Percentiles rank a stretch among this genome's conserved stretches.
These are phyloP conservation scores for Radopholus similis DNA, from an alignment of 1,140 invertebrate species.

Conservation along the genomic window DNA sequence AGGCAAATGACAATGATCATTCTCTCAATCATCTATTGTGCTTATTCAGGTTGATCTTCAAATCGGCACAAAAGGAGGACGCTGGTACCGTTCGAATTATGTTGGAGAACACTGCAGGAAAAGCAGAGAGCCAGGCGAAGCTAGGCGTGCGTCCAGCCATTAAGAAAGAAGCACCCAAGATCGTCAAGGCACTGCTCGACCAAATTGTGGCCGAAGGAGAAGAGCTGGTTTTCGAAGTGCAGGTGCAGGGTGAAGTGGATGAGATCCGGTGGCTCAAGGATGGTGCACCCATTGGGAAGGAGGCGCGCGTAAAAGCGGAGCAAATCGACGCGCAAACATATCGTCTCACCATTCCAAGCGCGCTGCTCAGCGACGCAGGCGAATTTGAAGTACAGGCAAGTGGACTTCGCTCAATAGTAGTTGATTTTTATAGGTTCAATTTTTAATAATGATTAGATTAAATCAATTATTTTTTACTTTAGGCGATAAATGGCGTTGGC, in stretches of 20 bases:
- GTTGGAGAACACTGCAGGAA: slow-evolving; percentile 49
- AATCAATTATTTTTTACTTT: too few species aligned
- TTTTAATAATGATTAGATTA: too few species aligned
- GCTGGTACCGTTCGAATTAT: slow-evolving; percentile 44
- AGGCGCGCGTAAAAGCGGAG: slow-evolving; percentile 41
- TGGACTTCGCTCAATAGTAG: too few species aligned
- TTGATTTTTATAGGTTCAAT: too few species aligned
- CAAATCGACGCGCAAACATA: slow-evolving; percentile 56
- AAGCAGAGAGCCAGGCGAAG: slow-evolving; percentile 48
- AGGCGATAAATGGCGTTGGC: slow-evolving; percentile 46
- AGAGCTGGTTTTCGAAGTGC: slow-evolving; percentile 52
- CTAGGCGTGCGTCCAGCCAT: slow-evolving; percentile 38
- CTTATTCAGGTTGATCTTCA: slow-evolving; percentile 19
- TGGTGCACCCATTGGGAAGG: slow-evolving; percentile 48
- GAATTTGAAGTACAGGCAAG: slow-evolving; percentile 53
- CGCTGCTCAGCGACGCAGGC: slow-evolving; percentile 51
- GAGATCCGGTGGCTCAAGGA: slow-evolving; percentile 63
- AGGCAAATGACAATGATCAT: too few species aligned
- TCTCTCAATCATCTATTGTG: not conserved
- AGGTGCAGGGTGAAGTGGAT: slow-evolving; percentile 59
- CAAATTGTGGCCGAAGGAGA: slow-evolving; percentile 59
- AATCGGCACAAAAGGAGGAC: slow-evolving; percentile 50
- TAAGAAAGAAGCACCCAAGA: slow-evolving; percentile 42
- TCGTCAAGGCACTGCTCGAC: slow-evolving; percentile 55
- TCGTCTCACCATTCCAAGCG: slow-evolving; percentile 51